Evolutionary conservation across 2,797 vertebrate species (phyloP).

Genomic region (Dendrocincla fuliginosa): DNA sequence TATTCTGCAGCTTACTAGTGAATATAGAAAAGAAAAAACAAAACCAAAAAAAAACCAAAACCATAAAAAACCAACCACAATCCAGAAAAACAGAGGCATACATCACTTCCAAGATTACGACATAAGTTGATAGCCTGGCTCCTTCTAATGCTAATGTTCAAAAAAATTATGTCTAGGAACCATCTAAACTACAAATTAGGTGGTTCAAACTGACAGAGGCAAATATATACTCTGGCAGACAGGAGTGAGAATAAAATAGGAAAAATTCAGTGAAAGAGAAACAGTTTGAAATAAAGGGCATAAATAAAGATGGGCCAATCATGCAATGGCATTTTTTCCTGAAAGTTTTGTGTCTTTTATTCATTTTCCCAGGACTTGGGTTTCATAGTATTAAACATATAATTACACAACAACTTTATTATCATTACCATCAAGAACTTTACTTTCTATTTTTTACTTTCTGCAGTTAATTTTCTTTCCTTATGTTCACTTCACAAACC

Average conservation of each 20-base stretch:
- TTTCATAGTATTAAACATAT: not conserved
- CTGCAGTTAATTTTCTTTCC: not conserved
- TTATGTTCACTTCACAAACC: not conserved
- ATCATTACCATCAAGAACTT: not conserved
- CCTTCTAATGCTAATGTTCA: not conserved
- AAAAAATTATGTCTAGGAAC: not conserved
- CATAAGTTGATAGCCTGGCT: not conserved
- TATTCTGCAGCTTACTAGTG: not conserved
- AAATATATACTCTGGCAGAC: not conserved
- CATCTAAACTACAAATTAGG: not conserved
- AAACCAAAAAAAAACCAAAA: too few species aligned
- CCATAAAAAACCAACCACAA: accelerated
- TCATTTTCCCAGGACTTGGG: not conserved
- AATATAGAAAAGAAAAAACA: not conserved
- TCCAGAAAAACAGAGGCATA: not conserved
- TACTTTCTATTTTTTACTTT: not conserved
- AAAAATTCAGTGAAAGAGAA: not conserved
- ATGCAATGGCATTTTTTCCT: not conserved
- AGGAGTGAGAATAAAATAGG: not conserved
- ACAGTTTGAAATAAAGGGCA: not conserved
- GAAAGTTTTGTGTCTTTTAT: not conserved
- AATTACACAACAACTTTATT: not conserved
- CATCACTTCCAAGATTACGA: not conserved
- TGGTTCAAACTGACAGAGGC: not conserved
- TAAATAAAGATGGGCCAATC: not conserved